Conservation (phyloP, 2,113 vertebrate species). For the Narcine bancroftii region DNA sequence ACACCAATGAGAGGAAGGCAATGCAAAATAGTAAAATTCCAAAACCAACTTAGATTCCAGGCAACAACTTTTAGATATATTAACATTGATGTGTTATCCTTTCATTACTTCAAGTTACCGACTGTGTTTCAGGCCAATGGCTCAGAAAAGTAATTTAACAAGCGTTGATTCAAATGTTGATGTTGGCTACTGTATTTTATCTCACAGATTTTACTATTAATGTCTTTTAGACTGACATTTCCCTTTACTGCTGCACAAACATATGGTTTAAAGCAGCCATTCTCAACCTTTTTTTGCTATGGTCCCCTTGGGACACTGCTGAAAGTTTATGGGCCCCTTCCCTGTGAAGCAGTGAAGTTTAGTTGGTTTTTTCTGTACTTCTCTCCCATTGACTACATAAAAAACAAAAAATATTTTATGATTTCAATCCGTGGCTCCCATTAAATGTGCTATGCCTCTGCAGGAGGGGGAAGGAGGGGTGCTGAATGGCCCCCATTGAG, state of each 20-base stretch:
- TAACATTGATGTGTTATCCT: constrained; percentile 7
- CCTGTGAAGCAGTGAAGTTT: no score
- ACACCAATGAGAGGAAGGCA: neutral
- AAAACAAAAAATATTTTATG: no score
- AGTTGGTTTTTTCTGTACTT: no score
- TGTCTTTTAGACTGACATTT: constrained; percentile 35
- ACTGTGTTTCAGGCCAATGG: constrained; percentile 13
- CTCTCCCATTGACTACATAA: no score
- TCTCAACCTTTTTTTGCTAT: no score
- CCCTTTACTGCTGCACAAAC: constrained; percentile 33
- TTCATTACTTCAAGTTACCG: constrained; percentile 37
- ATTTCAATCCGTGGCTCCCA: no score
- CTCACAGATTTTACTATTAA: constrained; percentile 35
- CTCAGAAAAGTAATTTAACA: constrained; percentile 37
- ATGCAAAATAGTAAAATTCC: neutral
- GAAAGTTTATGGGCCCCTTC: no score
- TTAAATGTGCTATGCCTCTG: no score
- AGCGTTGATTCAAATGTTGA: constrained; percentile 39
- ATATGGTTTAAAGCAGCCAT: no score
- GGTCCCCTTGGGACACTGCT: no score
- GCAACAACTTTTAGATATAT: neutral
- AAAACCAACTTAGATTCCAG: neutral
- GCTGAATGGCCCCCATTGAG: no score
- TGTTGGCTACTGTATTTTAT: constrained; percentile 29
- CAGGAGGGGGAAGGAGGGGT: no score